A percentile compares a stretch with the other conserved stretches of the same genome.
phyloP scores from a whole-genome alignment of 1,140 invertebrate genomes.

The Drosophila oshimai region DNA sequence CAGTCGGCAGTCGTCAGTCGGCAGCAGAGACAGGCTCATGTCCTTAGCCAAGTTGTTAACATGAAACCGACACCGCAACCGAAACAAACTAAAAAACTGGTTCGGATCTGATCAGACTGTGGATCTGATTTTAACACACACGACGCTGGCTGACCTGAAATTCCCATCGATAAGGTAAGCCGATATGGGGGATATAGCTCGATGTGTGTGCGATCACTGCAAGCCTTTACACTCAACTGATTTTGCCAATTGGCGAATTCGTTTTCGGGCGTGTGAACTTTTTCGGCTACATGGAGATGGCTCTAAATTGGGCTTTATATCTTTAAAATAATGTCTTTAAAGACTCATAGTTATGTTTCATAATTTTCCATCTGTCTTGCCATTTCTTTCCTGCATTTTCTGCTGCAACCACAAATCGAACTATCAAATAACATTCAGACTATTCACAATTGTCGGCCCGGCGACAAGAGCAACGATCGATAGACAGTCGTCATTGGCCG shows the following conservation, averaged over 20 bases:
- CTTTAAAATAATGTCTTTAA: too few relatives aligned
- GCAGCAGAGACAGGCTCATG: constrained; percentile 61
- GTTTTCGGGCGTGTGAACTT: constrained; percentile 46
- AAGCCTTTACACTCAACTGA: constrained; percentile 75
- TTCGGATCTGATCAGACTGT: constrained; percentile 41
- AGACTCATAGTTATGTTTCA: too few relatives aligned
- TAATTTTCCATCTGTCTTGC: constrained; percentile 30
- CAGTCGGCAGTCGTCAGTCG: too few relatives aligned
- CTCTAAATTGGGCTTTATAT: background rate
- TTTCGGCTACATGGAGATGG: constrained; percentile 5
- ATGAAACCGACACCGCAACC: constrained; percentile 51
- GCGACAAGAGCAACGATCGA: constrained; percentile 68
- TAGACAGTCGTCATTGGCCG: constrained; percentile 57
- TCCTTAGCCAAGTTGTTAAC: constrained; percentile 62
- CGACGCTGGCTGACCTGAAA: constrained; percentile 56
- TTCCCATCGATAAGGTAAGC: constrained; percentile 68
- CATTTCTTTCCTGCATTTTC: constrained; percentile 22
- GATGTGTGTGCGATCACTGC: constrained; percentile 51
- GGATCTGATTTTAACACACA: constrained; percentile 75
- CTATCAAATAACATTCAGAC: constrained; percentile 67
- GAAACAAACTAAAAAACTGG: constrained; percentile 36
- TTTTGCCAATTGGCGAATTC: constrained; percentile 37
- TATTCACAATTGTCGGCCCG: constrained; percentile 57
- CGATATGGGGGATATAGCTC: constrained; percentile 44
- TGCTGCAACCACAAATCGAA: constrained; percentile 59